These are phyloP conservation scores for Caloenas nicobarica DNA, from an alignment of 2,113 vertebrate genomes.

Conservation along the genomic window DNA sequence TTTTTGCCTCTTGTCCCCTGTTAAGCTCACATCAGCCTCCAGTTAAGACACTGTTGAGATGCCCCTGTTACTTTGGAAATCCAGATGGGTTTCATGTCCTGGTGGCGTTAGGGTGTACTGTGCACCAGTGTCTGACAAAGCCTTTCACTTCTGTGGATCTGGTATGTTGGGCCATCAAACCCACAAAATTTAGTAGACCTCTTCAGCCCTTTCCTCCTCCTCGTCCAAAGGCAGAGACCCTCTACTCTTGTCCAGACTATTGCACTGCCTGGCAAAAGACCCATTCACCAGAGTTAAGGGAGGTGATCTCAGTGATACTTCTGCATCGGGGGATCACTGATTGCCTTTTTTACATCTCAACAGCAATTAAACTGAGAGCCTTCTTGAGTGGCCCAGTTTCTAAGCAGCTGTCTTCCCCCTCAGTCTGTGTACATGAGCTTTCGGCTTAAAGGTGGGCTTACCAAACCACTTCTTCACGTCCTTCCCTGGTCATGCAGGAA, in stretches of 20 bases:
- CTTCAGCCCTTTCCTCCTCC: neutral
- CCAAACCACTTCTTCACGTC: neutral
- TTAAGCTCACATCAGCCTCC: neutral
- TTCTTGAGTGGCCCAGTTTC: neutral
- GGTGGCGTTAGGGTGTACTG: neutral
- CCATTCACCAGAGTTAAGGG: too few species aligned
- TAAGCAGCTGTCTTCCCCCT: neutral
- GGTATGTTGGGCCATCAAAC: neutral
- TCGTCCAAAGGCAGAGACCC: neutral
- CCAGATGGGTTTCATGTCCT: neutral
- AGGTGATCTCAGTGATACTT: neutral
- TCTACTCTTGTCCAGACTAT: too few species aligned
- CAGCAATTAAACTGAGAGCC: neutral
- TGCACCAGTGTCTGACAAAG: neutral
- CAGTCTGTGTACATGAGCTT: neutral
- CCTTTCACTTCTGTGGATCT: neutral
- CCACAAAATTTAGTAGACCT: neutral
- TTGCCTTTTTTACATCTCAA: neutral
- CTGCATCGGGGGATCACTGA: fast-evolving
- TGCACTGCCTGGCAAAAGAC: too few species aligned
- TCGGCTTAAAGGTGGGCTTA: neutral
- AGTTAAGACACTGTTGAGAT: neutral
- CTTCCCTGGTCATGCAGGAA: neutral
- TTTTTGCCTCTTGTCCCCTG: neutral
- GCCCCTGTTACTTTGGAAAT: neutral